Evolutionary conservation across 2,797 vertebrate genomes (phyloP), one percentile per base, ranked within the genome.

Genomic region (Syndactyla subalaris): DNA sequence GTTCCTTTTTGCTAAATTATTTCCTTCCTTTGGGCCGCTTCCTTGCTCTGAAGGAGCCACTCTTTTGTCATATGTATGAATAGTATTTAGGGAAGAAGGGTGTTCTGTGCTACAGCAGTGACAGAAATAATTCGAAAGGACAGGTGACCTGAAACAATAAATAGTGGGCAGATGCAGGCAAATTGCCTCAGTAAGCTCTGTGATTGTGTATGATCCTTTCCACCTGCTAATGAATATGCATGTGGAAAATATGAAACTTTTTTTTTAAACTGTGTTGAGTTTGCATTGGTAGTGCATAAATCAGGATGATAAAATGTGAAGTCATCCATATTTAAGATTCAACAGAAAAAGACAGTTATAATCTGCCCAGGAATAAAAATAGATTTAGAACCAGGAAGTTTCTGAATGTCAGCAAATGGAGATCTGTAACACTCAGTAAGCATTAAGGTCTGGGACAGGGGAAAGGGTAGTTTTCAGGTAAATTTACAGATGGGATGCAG

Each of bases 141-240:
- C 75, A 94, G 73, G 81, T 87, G 88, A 95, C 85, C 52, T 80
- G 79, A 95, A 87, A 94, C 65, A 70, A 82, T 85, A 90, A 92
- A 70, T 62, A 88, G 67, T 89, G 65, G 92, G 89, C 90, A 96
- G 91, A 91, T 94, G 92, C 71, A 89, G 38, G 75, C 63, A 94
- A 89, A 92, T 68, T 89, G 93, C 92, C 67, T 93, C 85, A 87
- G 77, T 96, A 95, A 93, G 81, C 90, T 84, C 71, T 75, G 85
- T 91, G 82, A 91, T 75, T 94, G 73, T 93, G 68, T 68, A 68
- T 82, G 72, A 86, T 61, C 71, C 89, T 80, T 93, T 92, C 94
- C 86, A 96, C 84, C 92, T 95, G 94, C 86, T 96, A 87, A 94
- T 95, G 93, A 94, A 94, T 97, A 94, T 95, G 86, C 91, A 96